These are phyloP conservation scores for Percopsis omiscomaycus DNA, from an alignment of 2,797 vertebrate genomes.

Conservation along the genomic window DNA sequence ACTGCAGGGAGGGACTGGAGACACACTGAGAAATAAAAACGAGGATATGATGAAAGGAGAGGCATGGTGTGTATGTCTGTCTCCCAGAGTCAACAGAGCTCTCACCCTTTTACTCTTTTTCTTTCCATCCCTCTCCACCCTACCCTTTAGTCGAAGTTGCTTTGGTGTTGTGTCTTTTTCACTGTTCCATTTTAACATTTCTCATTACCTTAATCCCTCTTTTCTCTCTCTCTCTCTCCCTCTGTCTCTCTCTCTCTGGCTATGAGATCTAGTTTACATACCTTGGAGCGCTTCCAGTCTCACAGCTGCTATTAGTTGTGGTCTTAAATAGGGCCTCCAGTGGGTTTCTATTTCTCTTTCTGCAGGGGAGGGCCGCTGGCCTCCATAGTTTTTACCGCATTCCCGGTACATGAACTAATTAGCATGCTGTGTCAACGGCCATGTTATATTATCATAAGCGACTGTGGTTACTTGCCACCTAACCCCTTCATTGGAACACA, in stretches of 20 bases:
- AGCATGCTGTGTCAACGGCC: not conserved
- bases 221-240: not conserved
- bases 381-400: slow-evolving; percentile 18
- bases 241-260: not conserved
- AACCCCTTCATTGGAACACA: not conserved
- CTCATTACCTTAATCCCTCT: slow-evolving; percentile 9
- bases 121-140: slow-evolving; percentile 13
- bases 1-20: slow-evolving; percentile 3
- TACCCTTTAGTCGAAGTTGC: not conserved
- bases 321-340: slow-evolving; percentile 43
- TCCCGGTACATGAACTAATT: not conserved
- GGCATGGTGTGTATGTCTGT: slow-evolving; percentile 24
- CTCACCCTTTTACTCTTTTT: slow-evolving; percentile 10
- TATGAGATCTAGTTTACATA: slow-evolving; percentile 28
- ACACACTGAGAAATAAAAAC: slow-evolving; percentile 15
- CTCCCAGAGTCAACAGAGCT: slow-evolving; percentile 53
- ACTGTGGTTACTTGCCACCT: not conserved
- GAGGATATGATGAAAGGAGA: not conserved
- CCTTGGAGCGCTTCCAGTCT: slow-evolving; percentile 30
- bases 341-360: slow-evolving; percentile 15
- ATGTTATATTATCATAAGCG: slow-evolving; percentile 9
- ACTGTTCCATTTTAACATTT: slow-evolving; percentile 21
- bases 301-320: slow-evolving; percentile 48
- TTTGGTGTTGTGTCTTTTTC: slow-evolving; percentile 10
- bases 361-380: not conserved